Evolutionary conservation across 2,113 vertebrate species (phyloP).

Genomic region (Phrynosoma platyrhinos): DNA sequence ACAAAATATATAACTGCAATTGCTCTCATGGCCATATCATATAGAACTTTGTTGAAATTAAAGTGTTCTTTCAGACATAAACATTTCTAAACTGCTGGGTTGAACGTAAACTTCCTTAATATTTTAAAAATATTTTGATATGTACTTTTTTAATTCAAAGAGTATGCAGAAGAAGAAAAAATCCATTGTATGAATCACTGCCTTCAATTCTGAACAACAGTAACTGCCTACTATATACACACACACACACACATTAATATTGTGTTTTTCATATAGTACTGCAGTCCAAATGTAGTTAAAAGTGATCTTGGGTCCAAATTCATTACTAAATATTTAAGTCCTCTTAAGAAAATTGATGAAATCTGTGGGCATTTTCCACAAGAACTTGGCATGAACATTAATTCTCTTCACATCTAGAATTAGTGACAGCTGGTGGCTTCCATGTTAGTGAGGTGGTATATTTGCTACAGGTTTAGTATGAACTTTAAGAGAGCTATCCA

Average conservation of each 20-base stretch:
- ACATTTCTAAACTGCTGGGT: neutral
- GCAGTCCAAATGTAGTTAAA: neutral
- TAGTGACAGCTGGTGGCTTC: neutral
- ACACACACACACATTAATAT: too few species aligned
- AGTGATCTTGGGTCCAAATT: neutral
- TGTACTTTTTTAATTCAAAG: neutral
- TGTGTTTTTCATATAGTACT: neutral
- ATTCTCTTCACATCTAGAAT: neutral
- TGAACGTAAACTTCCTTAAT: neutral
- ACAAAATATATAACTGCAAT: neutral
- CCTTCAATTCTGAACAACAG: neutral
- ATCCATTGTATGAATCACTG: neutral
- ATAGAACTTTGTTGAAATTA: neutral
- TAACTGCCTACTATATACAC: too few species aligned
- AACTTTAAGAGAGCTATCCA: too few species aligned
- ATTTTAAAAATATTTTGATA: neutral
- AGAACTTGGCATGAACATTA: neutral
- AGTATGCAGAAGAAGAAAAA: neutral
- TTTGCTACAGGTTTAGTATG: too few species aligned
- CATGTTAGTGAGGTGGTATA: too few species aligned
- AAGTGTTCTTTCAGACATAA: neutral
- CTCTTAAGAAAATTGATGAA: neutral
- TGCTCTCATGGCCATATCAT: neutral
- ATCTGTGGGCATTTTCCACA: conserved; percentile 5
- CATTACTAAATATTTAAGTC: neutral